Evolutionary conservation across 1,140 invertebrate species (phyloP).

Genomic region (Augochlora pura): DNA sequence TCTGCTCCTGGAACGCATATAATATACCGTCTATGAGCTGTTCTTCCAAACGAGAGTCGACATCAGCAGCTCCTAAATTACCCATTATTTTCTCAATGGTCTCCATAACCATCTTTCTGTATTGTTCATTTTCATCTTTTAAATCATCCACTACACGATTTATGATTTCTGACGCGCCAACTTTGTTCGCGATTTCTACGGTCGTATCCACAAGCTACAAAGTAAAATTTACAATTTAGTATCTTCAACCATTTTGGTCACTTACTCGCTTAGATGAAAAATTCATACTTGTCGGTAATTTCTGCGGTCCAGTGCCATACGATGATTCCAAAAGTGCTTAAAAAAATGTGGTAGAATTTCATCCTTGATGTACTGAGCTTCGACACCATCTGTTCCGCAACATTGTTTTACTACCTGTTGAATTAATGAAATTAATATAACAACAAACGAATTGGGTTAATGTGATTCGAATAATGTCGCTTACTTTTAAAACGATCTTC

Average conservation of each 20-base stretch:
- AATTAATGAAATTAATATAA: slow-evolving; percentile 4
- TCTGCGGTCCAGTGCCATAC: slow-evolving; percentile 98
- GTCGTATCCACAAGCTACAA: slow-evolving; percentile 97
- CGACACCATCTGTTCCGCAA: slow-evolving; percentile 99
- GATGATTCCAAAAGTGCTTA: slow-evolving; percentile 99
- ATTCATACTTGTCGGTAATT: slow-evolving; percentile 93
- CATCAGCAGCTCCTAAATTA: slow-evolving; percentile 98
- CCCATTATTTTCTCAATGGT: slow-evolving; percentile 99
- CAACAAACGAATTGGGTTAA: no score
- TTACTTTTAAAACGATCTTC: slow-evolving; percentile 98
- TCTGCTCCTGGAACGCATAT: slow-evolving; percentile 99
- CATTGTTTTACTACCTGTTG: slow-evolving; percentile 99
- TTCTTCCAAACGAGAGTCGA: slow-evolving; percentile 98
- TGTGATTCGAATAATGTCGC: no score
- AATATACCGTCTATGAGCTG: slow-evolving; percentile 99
- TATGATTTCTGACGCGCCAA: slow-evolving; percentile 99
- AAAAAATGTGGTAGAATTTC: slow-evolving; percentile 99
- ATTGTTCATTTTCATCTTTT: slow-evolving; percentile 99
- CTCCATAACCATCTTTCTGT: slow-evolving; percentile 99
- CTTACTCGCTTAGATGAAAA: not conserved
- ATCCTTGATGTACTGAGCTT: slow-evolving; percentile 99
- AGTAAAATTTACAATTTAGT: slow-evolving; percentile 31
- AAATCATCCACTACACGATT: slow-evolving; percentile 99
- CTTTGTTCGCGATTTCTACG: slow-evolving; percentile 99
- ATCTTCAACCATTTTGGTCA: not conserved